Evolutionary conservation across 1,140 invertebrate species (phyloP).

Genomic region (Choristoneura fumiferana): DNA sequence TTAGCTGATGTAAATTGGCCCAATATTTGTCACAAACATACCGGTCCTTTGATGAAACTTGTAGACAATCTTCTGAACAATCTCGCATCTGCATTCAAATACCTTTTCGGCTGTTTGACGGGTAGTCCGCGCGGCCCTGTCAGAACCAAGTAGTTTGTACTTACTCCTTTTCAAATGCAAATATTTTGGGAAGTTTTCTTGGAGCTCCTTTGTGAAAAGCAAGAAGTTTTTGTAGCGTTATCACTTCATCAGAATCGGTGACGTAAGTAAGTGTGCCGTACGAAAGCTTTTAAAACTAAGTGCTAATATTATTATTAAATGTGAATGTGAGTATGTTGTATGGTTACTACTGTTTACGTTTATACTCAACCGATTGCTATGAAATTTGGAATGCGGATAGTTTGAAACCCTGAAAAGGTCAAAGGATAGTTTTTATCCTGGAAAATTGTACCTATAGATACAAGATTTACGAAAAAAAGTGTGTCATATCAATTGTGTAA

Average conservation of each 20-base stretch:
- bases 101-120: conserved; percentile 34
- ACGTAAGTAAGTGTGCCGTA: background rate
- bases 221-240: conserved; percentile 37
- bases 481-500: no score
- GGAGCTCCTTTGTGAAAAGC: conserved; percentile 41
- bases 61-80: conserved; percentile 19
- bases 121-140: background rate
- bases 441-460: no score
- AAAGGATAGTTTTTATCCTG: no score
- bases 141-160: conserved; percentile 41
- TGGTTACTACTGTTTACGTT: no score
- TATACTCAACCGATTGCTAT: no score
- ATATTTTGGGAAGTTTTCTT: conserved; percentile 46
- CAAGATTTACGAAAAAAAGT: no score
- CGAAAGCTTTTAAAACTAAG: background rate
- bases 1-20: conserved; percentile 31
- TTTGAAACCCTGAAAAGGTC: no score
- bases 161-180: conserved; percentile 48
- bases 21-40: conserved; percentile 30
- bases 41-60: background rate
- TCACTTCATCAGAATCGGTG: conserved; percentile 20
- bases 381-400: no score
- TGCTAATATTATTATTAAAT: no score
- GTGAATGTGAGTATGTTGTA: no score
- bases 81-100: conserved; percentile 36